Evolutionary conservation across 2,888 invertebrate genomes (phyloP), one percentile per base, ranked within the genome.

Genomic region (Torymus aiolomorphi): DNA sequence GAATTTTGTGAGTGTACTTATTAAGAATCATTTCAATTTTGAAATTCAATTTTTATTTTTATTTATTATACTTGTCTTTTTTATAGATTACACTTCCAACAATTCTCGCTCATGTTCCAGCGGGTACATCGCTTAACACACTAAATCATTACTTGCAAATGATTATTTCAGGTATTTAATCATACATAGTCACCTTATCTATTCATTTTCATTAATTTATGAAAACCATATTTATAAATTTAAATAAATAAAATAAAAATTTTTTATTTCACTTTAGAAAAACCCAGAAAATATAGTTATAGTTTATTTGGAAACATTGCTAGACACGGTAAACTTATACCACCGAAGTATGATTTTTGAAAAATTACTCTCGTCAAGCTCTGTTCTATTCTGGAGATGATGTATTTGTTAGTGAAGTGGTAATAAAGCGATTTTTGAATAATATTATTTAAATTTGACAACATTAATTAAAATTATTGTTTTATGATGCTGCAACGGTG

Each of bases 341-440:
- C 75, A 24, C 63, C 75, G 2, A 13, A n/a, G 4, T 75, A 75
- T 10, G 52, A 75, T 59, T n/a, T 75, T 10, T 24, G 66, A 12
- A 75, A 67, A 67, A 52, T 75, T 51, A 67, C 59, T 20, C 67
- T 13, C 59, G 51, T n/a, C 59, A 59, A 20, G 75, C 67, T 12
- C 0, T 75, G 2, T 75, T 67, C 59, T 75, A 75, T 16, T 66
- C 66, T 3, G 13, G n/a, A 0, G 8, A 52, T 8, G 75, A 75
- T 16, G 75, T 67, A 2, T 66, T 12, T 52, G n/a, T 59, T 16
- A 59, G 5, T 13, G 66, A n/a, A 3, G n/a, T 24, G 13, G 67
- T 75, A 52, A n/a, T n/a, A 57, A 49, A 0, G 14, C 10, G 20
- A 14, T 42, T n/a, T 13, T 31, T 54, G 18, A 11, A 5, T 14